Evolutionary conservation across 2,888 invertebrate species (phyloP), one percentile per base, ranked within the genome.

Genomic region (Timema cristinae): DNA sequence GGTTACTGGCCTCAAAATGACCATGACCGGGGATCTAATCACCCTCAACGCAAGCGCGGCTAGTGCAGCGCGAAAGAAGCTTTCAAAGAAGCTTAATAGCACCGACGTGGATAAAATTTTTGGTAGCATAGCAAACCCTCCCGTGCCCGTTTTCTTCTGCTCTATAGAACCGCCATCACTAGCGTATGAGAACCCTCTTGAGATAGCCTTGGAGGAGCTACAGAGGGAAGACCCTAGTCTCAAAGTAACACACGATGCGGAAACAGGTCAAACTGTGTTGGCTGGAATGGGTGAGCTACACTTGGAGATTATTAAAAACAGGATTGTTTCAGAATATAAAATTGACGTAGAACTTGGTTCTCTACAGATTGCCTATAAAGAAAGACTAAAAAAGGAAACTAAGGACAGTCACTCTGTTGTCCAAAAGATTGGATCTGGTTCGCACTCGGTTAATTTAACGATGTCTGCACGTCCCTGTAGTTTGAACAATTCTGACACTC

Each of bases 231-330:
- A 98, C 84, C 98, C 98, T 6, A 95, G 95, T 80, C 84, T 96
- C 67, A 83, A 90, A 75, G 93, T 97, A 8, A 85, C 84, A 61
- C 83, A 88, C 13, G 91, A 96, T 79, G 81, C 86, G 4, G 94
- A 94, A 74, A 93, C 93, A 0, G 94, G 93, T 0, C 97, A 98
- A 85, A 92, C 92, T 0, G 89, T 97, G 68, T 84, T 96, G 5
- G 91, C 91, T 71, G 92, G 98, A 13, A 98, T 98, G 98, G 99
- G 99, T 0, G 98, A 99, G 82, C 86, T 99, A 1, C 99, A 99
- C 81, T 85, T 99, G 74, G 98, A 99, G 76, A 91, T 98, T 73
- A 91, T 98, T 56, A 92, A 91, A 79, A 95, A 97, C 76, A 87
- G 98, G 32, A 90, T 99, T 68, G 81, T 88, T 66, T 89, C 89